phyloP scores from a whole-genome alignment of 2,113 vertebrate species.

The Podarcis muralis region DNA sequence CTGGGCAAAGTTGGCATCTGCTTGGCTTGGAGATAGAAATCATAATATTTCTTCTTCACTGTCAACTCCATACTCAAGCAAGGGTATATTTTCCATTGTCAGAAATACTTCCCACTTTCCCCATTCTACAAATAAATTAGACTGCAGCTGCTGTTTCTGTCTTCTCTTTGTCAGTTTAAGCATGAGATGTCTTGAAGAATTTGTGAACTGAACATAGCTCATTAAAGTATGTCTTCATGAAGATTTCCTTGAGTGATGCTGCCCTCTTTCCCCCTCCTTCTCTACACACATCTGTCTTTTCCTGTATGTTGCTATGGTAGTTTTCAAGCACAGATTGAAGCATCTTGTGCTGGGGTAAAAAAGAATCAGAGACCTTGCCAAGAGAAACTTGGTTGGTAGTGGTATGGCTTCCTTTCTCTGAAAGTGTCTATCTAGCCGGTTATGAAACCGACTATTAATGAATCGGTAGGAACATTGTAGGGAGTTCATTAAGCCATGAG shows the following conservation, averaged over 20 bases:
- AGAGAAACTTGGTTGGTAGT: neutral
- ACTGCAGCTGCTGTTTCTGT: neutral
- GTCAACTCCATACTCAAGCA: neutral
- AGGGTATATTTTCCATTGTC: neutral
- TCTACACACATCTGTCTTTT: neutral
- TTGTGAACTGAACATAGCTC: neutral
- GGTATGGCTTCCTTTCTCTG: neutral
- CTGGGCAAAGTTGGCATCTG: neutral
- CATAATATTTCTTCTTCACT: constrained; percentile 8
- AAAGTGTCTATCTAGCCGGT: neutral
- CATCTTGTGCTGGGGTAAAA: neutral
- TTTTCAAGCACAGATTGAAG: neutral
- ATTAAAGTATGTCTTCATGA: neutral
- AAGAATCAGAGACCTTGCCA: neutral
- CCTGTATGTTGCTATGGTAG: neutral
- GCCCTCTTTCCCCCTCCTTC: neutral
- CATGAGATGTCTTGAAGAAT: neutral
- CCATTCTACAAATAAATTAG: neutral
- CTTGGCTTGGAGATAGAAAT: neutral
- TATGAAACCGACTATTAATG: neutral
- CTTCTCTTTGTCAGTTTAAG: constrained; percentile 6
- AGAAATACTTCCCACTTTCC: neutral
- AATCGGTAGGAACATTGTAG: neutral
- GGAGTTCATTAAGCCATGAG: neutral
- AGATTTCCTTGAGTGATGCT: neutral